A percentile compares a stretch with the other conserved stretches of the same genome.
Evolutionary conservation across 2,113 vertebrate species (phyloP).

Genomic region (Nibea coibor): DNA sequence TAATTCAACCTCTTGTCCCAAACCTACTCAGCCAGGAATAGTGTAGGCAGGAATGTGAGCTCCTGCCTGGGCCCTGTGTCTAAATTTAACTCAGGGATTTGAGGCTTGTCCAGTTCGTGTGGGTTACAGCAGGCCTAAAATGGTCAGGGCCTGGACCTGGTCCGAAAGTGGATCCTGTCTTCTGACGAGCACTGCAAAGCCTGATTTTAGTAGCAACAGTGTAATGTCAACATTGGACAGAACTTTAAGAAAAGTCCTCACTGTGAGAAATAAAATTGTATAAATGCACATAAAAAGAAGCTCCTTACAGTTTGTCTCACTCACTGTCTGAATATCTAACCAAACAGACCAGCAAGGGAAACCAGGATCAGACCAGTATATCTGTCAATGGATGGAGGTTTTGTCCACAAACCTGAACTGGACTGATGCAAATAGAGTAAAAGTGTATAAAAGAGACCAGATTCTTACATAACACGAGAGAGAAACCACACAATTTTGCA

Average conservation of each 20-base stretch:
- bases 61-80: slow-evolving; percentile 53
- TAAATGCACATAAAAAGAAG: background rate
- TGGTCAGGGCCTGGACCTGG: slow-evolving; percentile 62
- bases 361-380: background rate
- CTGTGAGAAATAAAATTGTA: background rate
- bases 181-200: slow-evolving; percentile 26
- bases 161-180: slow-evolving; percentile 60
- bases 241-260: background rate
- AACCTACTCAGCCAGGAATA: slow-evolving; percentile 70
- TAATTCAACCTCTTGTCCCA: slow-evolving; percentile 58
- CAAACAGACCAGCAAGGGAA: background rate
- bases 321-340: background rate
- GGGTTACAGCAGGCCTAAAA: slow-evolving; percentile 77
- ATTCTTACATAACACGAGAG: background rate
- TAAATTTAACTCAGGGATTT: slow-evolving; percentile 80
- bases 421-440: background rate
- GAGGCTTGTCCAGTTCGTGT: slow-evolving; percentile 68
- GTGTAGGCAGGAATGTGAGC: slow-evolving; percentile 70
- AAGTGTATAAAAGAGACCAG: background rate
- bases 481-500: slow-evolving; percentile 1
- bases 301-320: background rate
- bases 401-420: background rate
- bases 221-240: slow-evolving; percentile 11
- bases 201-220: slow-evolving; percentile 24
- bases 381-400: background rate